Evolutionary conservation across 2,113 vertebrate genomes (phyloP), one percentile per base, ranked within the genome.

Genomic region (Xiphorhynchus elegans): DNA sequence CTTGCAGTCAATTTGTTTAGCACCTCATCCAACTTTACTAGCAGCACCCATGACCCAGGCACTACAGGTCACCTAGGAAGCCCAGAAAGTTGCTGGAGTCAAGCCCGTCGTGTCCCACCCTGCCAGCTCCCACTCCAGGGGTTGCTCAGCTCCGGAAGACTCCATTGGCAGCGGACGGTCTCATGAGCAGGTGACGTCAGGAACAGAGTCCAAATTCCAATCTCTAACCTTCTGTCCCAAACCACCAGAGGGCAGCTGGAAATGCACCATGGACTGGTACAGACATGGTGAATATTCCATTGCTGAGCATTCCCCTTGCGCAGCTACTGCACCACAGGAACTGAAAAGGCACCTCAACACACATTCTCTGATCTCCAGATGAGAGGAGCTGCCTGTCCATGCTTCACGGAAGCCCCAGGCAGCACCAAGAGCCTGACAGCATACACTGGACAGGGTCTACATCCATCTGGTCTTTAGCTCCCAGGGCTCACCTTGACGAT

Each of bases 201-300:
- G 7, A 52, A 7, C 12, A 1, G 0, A 13, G 17, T 42, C 31
- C 6, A 39, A 29, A 35, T 19, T 18, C 13, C 37, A 63, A 18
- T 5, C 40, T 47, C 35, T 3, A 58, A 25, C 56, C 44, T 85
- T 68, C 77, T 17, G 62, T 5, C 11, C 2, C 1, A 50, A 77
- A 31, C 93, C 95, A 92, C 42, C 87, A 96, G 90, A 94, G 95
- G 96, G 95, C 92, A 90, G 50, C 82, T 77, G 11, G 92, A 50
- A 94, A 66, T 8, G 0, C 2, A 47, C n/a, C 9, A 4, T 1
- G 11, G 13, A 10, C 6, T 4, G 28, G 16, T n/a, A 9, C 5
- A 31, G 33, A 10, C 53, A 13, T 4, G 0, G 8, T 3, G 4
- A 21, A 11, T 5, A 26, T 6, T 31, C 28, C 31, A 20, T 5